Evolutionary conservation across 2,888 invertebrate species (phyloP).

Genomic region (Euclidia mi): DNA sequence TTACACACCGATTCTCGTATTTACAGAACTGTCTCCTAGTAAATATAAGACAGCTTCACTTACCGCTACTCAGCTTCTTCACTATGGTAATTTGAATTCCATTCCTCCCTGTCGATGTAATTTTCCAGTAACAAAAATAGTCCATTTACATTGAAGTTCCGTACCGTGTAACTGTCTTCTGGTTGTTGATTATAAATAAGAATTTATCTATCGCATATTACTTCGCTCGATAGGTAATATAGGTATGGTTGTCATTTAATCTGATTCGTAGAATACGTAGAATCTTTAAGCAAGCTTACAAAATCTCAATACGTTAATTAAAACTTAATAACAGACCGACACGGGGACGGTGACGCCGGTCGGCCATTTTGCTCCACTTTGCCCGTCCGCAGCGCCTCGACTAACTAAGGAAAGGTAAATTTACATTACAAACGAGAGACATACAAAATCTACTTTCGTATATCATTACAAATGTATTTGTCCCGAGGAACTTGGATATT

Average conservation of each 20-base stretch:
- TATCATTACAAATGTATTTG: slow-evolving; percentile 64
- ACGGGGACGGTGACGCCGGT: slow-evolving; percentile 46
- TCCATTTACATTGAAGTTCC: too few relatives aligned
- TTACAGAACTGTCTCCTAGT: too few relatives aligned
- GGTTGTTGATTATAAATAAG: background rate
- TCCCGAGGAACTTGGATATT: slow-evolving; percentile 62
- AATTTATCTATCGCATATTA: too few relatives aligned
- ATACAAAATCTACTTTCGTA: slow-evolving; percentile 68
- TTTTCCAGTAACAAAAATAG: too few relatives aligned
- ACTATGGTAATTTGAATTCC: too few relatives aligned
- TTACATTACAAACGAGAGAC: slow-evolving; percentile 81
- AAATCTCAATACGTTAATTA: slow-evolving; percentile 59
- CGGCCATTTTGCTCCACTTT: slow-evolving; percentile 63
- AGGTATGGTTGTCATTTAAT: background rate
- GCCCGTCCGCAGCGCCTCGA: slow-evolving; percentile 60
- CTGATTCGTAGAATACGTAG: slow-evolving; percentile 13
- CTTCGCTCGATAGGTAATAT: too few relatives aligned
- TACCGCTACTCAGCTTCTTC: too few relatives aligned
- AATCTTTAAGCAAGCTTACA: slow-evolving; percentile 29
- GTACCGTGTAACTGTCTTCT: too few relatives aligned
- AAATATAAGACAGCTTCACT: too few relatives aligned
- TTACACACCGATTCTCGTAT: too few relatives aligned
- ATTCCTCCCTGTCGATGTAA: too few relatives aligned
- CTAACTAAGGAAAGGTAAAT: slow-evolving; percentile 78
- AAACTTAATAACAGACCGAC: slow-evolving; percentile 63